Conservation (phyloP, 2,113 vertebrate genomes). For the Clarias gariepinus region DNA sequence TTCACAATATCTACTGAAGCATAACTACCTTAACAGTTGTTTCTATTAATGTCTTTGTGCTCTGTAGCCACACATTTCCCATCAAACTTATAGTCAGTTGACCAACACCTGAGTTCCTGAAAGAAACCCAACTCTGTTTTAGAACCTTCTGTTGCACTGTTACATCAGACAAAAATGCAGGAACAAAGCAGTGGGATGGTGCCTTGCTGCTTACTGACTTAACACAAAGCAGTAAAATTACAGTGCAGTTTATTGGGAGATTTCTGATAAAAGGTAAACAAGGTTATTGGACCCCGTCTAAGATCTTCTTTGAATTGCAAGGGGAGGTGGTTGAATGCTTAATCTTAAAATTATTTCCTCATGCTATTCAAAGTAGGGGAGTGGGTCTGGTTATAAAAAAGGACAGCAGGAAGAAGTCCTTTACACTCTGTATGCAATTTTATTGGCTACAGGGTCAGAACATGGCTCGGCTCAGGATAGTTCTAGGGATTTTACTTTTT, state of each 20-base stretch:
- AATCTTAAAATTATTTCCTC: constrained; percentile 59
- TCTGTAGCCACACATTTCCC: neutral
- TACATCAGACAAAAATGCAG: neutral
- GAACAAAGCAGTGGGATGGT: constrained; percentile 7
- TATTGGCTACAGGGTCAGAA: neutral
- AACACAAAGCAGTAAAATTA: constrained; percentile 19
- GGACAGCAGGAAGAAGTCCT: neutral
- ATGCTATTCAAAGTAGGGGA: constrained; percentile 42
- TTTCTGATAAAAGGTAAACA: neutral
- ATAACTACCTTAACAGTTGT: neutral
- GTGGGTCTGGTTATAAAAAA: constrained; percentile 27
- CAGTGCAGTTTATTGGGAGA: neutral
- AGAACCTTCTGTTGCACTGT: neutral
- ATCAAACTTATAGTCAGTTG: neutral
- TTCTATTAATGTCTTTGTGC: neutral
- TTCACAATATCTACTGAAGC: neutral
- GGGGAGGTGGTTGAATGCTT: constrained; percentile 33
- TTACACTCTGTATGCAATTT: neutral
- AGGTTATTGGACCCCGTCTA: constrained; percentile 24
- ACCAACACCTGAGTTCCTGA: constrained; percentile 19
- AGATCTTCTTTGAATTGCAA: neutral
- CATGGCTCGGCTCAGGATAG: constrained; percentile 18
- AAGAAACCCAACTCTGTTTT: constrained; percentile 15
- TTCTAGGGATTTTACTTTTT: constrained; percentile 29
- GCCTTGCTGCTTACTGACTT: neutral